Base-by-base conservation (phyloP, 2,797 vertebrate species). In the Lemur catta region DNA sequence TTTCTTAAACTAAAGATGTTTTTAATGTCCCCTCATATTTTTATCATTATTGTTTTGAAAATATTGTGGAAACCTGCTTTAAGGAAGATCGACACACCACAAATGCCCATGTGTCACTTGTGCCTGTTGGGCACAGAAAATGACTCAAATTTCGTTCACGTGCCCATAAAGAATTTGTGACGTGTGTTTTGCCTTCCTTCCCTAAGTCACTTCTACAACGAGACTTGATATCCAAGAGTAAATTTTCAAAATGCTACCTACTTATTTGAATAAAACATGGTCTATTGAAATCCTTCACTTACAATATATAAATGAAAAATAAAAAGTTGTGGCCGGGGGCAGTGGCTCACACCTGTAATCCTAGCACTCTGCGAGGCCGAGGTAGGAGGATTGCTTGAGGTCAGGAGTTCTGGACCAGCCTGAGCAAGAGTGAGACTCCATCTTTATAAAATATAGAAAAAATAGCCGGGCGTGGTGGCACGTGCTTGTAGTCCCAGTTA, bases 1-100 rank as follows among this genome's bases (percentile, higher is more conserved):
- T 93, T 95, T 71, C 48, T 91, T 94, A 92, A 94, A 85, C 41
- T 57, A 38, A 67, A 72, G n/a, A 61, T 67, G 13, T 61, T 75
- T 89, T 67, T 52, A 38, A 38, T 22, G 76, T 67, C 20, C 6
- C 7, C 30, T n/a, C 17, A 14, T 65, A 59, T 63, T 84, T 90
- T 50, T 82, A 72, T 92, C 30, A 22, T 78, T 63, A 52, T 67
- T 81, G 28, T 84, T 20, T 72, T 91, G 85, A 92, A 97, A 84
- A 84, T 55, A 35, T 8, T 59, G 17, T 63, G 81, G 79, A 86
- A 91, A 84, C 11, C 26, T 59, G 52, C 78, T 59, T 63, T 17
- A 38, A 30, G 28, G 67, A 63, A 76, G 26, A 57, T 55, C 26
- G 24, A 67, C n/a, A 13, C 1, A 46, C 41, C 22, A 7, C 35